A percentile compares a stretch with the other conserved stretches of the same genome.
phyloP scores from a whole-genome alignment of 2,113 vertebrate genomes.

The Plectropomus leopardus region DNA sequence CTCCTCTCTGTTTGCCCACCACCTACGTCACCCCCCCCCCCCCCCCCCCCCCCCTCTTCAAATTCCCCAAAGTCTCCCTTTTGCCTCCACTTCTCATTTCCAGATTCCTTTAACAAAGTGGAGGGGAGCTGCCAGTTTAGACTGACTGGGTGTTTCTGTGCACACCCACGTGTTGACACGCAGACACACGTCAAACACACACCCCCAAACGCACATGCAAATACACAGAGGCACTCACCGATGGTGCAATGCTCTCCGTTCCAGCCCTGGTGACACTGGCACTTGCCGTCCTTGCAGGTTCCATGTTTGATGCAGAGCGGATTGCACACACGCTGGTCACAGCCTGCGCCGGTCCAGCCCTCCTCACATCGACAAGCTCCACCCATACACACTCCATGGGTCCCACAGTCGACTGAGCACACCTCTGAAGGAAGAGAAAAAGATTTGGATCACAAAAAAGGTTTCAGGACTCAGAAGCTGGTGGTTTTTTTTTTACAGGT shows the following conservation, averaged over 20 bases:
- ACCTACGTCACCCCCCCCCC: constrained; percentile 42
- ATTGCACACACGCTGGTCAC: constrained; percentile 98
- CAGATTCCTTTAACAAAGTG: constrained; percentile 66
- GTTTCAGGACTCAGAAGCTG: neutral
- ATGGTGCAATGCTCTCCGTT: constrained; percentile 99
- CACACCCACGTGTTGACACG: constrained; percentile 57
- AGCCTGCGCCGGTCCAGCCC: constrained; percentile 96
- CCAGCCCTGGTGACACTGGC: constrained; percentile 99
- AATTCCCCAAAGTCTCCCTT: constrained; percentile 51
- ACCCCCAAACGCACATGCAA: constrained; percentile 27
- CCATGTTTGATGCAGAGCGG: constrained; percentile 98
- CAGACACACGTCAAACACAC: constrained; percentile 51
- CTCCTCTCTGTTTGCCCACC: constrained; percentile 55
- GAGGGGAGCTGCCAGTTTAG: constrained; percentile 61
- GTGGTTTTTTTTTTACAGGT: neutral
- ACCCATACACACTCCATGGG: constrained; percentile 97
- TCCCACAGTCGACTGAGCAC: constrained; percentile 98
- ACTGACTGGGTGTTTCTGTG: constrained; percentile 61
- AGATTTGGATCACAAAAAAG: constrained; percentile 1
- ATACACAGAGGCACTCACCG: constrained; percentile 86
- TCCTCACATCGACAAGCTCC: constrained; percentile 98
- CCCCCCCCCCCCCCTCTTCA: constrained; percentile 26
- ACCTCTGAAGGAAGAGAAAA: constrained; percentile 88
- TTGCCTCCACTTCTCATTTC: constrained; percentile 56
- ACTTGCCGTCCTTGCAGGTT: constrained; percentile 99